These are phyloP conservation scores for Amblyjoppa fuscipennis DNA, from an alignment of 2,888 invertebrate species.

Conservation along the genomic window DNA sequence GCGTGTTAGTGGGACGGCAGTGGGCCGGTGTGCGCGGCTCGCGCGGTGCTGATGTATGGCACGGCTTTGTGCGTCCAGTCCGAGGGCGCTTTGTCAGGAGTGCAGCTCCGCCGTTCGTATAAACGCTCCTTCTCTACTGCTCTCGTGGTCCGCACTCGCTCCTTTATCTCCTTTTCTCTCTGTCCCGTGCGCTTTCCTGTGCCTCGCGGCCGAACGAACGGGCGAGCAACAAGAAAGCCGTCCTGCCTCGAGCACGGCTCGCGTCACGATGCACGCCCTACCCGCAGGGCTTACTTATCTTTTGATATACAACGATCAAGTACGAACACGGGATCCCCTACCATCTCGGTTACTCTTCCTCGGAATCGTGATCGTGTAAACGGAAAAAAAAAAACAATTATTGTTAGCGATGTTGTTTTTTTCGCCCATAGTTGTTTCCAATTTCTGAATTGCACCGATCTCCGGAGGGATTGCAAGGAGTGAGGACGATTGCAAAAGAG, in stretches of 20 bases:
- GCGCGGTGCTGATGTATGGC: slow-evolving; percentile 66
- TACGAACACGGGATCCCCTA: slow-evolving; percentile 5
- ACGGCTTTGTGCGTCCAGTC: slow-evolving; percentile 67
- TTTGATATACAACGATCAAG: slow-evolving; percentile 28
- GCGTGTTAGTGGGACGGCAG: slow-evolving; percentile 67
- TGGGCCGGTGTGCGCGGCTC: slow-evolving; percentile 51
- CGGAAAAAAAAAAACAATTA: slow-evolving; percentile 1
- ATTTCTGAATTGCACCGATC: no score
- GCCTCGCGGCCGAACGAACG: neutral
- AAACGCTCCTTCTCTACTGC: slow-evolving; percentile 38
- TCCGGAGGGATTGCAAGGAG: no score
- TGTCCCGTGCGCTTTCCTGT: neutral
- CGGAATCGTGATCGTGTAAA: slow-evolving; percentile 24
- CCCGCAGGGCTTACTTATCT: slow-evolving; percentile 31
- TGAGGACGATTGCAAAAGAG: no score
- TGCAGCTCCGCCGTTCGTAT: slow-evolving; percentile 53
- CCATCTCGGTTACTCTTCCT: neutral
- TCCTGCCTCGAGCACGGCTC: slow-evolving; percentile 30
- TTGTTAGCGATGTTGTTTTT: neutral
- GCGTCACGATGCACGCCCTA: slow-evolving; percentile 38
- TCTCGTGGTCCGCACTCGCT: slow-evolving; percentile 34
- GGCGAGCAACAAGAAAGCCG: slow-evolving; percentile 13
- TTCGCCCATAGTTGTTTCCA: neutral
- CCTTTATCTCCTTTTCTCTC: slow-evolving; percentile 41
- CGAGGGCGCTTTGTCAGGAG: slow-evolving; percentile 68